Evolutionary conservation across 2,888 invertebrate species (phyloP).

Genomic region (Mongoloraphidia duomilia): DNA sequence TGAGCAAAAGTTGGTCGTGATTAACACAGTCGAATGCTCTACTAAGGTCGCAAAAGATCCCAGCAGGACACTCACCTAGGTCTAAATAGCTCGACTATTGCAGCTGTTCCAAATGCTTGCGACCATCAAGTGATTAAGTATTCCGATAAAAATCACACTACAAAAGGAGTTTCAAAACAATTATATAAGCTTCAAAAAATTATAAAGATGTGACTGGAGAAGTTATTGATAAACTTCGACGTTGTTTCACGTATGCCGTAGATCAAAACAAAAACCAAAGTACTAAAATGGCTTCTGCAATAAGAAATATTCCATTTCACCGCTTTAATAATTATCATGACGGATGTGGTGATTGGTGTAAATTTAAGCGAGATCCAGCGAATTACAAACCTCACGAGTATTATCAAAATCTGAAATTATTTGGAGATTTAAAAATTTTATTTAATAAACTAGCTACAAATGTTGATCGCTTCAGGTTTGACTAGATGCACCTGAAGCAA

Average conservation of each 20-base stretch:
- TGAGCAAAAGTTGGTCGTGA: too few relatives aligned
- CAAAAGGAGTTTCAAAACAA: constrained; percentile 12
- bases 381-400: background rate
- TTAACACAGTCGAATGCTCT: too few relatives aligned
- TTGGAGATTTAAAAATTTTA: background rate
- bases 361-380: background rate
- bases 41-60: too few relatives aligned
- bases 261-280: background rate
- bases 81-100: background rate
- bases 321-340: background rate
- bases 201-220: background rate
- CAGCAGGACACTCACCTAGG: too few relatives aligned
- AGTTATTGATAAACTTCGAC: background rate
- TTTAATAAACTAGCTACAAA: background rate
- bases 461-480: background rate
- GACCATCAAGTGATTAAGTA: background rate
- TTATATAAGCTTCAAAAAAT: constrained; percentile 6
- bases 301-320: background rate
- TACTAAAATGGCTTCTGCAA: background rate
- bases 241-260: background rate
- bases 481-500: background rate
- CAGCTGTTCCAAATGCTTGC: background rate
- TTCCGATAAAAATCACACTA: constrained; percentile 12
- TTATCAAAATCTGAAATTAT: background rate
- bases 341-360: background rate